Evolutionary conservation across 2,888 invertebrate species (phyloP).

Genomic region (Tetheella fluctuosa): DNA sequence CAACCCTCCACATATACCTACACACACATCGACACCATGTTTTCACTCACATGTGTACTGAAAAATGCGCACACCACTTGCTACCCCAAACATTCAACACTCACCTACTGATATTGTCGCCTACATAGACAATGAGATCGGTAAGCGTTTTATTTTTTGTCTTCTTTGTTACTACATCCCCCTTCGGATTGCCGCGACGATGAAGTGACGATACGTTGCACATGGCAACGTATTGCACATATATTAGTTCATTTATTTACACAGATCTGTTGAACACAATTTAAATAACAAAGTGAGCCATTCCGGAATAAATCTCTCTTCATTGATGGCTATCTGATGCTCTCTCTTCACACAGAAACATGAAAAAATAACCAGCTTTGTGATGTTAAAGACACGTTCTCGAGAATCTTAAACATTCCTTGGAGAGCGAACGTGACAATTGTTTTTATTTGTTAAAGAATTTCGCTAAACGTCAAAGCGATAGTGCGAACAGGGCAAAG

Average conservation of each 20-base stretch:
- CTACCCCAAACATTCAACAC: slow-evolving; percentile 54
- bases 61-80: slow-evolving; percentile 34
- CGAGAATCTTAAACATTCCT: slow-evolving; percentile 51
- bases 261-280: slow-evolving; percentile 38
- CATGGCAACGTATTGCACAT: slow-evolving; percentile 32
- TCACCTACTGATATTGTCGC: slow-evolving; percentile 54
- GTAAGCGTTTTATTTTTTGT: slow-evolving; percentile 80
- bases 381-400: slow-evolving; percentile 53
- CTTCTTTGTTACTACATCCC: slow-evolving; percentile 62
- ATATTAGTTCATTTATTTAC: slow-evolving; percentile 29
- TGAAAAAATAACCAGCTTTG: slow-evolving; percentile 40
- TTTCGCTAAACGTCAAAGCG: slow-evolving; percentile 69
- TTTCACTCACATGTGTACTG: slow-evolving; percentile 22
- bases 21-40: slow-evolving; percentile 31
- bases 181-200: slow-evolving; percentile 46
- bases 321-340: slow-evolving; percentile 22
- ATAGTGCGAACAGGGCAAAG: slow-evolving; percentile 69
- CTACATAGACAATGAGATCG: slow-evolving; percentile 67
- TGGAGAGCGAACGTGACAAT: slow-evolving; percentile 53
- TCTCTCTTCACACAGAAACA: slow-evolving; percentile 17
- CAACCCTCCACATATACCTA: slow-evolving; percentile 56
- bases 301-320: slow-evolving; percentile 40
- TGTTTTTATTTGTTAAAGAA: slow-evolving; percentile 62
- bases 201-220: slow-evolving; percentile 43
- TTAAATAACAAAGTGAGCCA: slow-evolving; percentile 45